Conservation (phyloP, 37 sponge, comb jelly and placozoan species). For the Geodia barretti region DNA sequence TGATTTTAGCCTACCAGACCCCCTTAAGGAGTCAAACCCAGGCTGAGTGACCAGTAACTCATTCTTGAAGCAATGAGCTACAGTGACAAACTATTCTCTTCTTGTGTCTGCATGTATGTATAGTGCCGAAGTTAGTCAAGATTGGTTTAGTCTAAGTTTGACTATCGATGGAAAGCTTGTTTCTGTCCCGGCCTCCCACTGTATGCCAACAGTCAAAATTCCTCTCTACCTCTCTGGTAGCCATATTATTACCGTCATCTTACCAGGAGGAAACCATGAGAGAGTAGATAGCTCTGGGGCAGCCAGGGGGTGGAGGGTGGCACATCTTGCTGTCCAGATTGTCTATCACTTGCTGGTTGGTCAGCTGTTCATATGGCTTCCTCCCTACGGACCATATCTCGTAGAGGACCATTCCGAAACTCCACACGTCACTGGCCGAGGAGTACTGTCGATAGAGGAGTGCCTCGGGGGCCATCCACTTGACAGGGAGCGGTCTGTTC, state of each 20-base stretch:
- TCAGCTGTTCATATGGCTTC: slow-evolving; percentile 32
- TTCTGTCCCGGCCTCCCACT: no score
- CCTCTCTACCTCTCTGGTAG: neutral
- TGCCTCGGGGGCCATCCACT: slow-evolving; percentile 29
- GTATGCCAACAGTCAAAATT: no score
- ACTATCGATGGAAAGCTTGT: no score
- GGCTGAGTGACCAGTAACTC: no score
- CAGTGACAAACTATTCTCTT: no score
- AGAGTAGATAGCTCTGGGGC: slow-evolving; percentile 38
- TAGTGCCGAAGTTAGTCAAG: no score
- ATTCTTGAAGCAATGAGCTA: no score
- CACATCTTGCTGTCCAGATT: slow-evolving; percentile 6
- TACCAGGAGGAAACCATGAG: slow-evolving; percentile 60
- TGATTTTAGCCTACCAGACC: no score
- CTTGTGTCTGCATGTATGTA: no score
- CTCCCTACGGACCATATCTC: slow-evolving; percentile 66
- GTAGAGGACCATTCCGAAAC: slow-evolving; percentile 65
- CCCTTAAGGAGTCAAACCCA: no score
- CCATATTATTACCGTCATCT: neutral
- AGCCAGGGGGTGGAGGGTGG: slow-evolving; percentile 59
- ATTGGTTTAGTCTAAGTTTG: no score
- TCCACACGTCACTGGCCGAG: slow-evolving; percentile 64
- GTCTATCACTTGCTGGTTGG: slow-evolving; percentile 37
- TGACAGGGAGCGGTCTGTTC: neutral
- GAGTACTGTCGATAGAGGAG: slow-evolving; percentile 57